Evolutionary conservation across 2,888 invertebrate genomes (phyloP), one percentile per base, ranked within the genome.

Genomic region (Spisula subtruncata): DNA sequence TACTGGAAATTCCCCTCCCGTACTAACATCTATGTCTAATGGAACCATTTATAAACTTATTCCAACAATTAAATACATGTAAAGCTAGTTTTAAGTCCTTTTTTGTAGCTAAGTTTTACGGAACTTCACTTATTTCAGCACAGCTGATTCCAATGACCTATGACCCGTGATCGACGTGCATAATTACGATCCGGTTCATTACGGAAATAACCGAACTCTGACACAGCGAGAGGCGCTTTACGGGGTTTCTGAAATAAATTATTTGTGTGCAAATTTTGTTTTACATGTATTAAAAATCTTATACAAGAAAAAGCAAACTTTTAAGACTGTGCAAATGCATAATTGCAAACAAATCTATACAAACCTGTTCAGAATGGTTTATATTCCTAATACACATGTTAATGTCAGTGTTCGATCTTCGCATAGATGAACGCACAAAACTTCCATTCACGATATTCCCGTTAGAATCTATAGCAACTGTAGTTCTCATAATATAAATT

Each of bases 101-200:
- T n/a, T 66, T 41, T 14, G 25, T 10, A 16, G 46, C 5, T 66
- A 46, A 66, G 6, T 83, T 83, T 83, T 25, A 35, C 10, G 10
- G 1, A n/a, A 12, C 18, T 66, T 41, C 41, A 66, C 66, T 56
- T 25, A 46, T 25, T n/a, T 60, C 75, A 4, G 46, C 79, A 79
- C 90, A 88, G 88, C 83, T 88, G 88, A 88, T 81, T 71, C 75
- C 51, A 75, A 71, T 90, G 48, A 88, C 88, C 88, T 54, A 51
- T 81, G 88, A 88, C 54, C 81, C 79, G 8, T 20, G 29, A 41
- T 66, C 66, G 41, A 25, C 12, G 20, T 83, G 83, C 60, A 60
- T 83, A 35, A 83, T 54, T 32, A 35, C 35, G 14, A 46, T 83
- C 46, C 83, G 83, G n/a, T 32, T 18, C 18, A 12, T 81, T 66